phyloP scores from a whole-genome alignment of 2,888 invertebrate genomes.

The Calliphora vomitoria region DNA sequence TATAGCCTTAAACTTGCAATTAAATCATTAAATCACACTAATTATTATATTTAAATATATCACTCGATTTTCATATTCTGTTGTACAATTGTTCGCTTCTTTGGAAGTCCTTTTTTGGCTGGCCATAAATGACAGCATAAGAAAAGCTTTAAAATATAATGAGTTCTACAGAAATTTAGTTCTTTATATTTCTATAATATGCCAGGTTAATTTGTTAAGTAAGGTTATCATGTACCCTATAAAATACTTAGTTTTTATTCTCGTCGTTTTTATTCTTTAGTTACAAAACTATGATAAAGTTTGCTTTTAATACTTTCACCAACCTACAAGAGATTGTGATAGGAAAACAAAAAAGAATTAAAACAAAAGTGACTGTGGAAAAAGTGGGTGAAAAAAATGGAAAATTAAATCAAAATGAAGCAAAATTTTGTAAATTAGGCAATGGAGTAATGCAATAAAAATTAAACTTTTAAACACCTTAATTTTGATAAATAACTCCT shows the following conservation, averaged over 20 bases:
- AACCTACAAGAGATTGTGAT: slow-evolving; percentile 28
- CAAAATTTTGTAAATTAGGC: too few relatives aligned
- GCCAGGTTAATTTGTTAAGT: slow-evolving; percentile 62
- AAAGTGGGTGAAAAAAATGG: not conserved
- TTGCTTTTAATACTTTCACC: slow-evolving; percentile 41
- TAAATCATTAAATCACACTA: too few relatives aligned
- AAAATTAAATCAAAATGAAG: too few relatives aligned
- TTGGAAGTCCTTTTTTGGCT: not conserved
- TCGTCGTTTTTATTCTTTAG: not conserved
- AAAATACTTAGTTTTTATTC: slow-evolving; percentile 33
- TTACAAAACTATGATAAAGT: slow-evolving; percentile 35
- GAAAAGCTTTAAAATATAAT: slow-evolving; percentile 9
- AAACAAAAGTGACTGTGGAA: not conserved
- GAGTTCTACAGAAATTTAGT: slow-evolving; percentile 18
- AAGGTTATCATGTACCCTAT: slow-evolving; percentile 52
- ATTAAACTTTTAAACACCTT: too few relatives aligned
- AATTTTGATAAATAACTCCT: too few relatives aligned
- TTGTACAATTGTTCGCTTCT: too few relatives aligned
- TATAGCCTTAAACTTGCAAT: too few relatives aligned
- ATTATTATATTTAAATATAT: too few relatives aligned
- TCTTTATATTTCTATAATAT: not conserved
- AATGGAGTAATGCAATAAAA: too few relatives aligned
- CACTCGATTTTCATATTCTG: too few relatives aligned
- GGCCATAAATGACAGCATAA: not conserved
- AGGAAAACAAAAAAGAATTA: not conserved